A percentile compares a stretch with the other conserved stretches of the same genome.
phyloP scores from a whole-genome alignment of 2,113 vertebrate species.

The Sander vitreus region DNA sequence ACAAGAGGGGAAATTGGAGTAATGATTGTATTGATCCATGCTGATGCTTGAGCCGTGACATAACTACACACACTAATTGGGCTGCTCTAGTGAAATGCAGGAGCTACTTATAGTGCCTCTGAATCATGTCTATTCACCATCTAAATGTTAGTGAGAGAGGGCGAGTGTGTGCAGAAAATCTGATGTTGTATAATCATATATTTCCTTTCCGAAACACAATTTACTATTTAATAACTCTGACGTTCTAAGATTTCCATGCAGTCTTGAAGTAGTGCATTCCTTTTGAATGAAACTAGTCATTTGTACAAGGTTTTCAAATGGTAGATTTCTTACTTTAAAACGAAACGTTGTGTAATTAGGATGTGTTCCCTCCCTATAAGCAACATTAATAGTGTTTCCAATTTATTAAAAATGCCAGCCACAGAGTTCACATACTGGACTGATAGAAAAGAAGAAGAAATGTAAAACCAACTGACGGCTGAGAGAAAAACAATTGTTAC shows the following conservation, averaged over 20 bases:
- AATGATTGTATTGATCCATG: conserved; percentile 74
- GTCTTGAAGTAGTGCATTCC: not conserved
- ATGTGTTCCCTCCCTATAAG: not conserved
- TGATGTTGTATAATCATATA: conserved; percentile 10
- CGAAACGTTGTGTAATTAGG: not conserved
- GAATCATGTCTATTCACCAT: conserved; percentile 55
- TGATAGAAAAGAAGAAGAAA: not conserved
- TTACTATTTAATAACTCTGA: not conserved
- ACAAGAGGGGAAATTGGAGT: conserved; percentile 67
- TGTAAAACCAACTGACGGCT: not conserved
- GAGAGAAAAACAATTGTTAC: not conserved
- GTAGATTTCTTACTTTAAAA: not conserved
- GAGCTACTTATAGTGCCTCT: conserved; percentile 54
- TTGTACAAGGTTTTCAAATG: not conserved
- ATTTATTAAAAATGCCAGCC: not conserved
- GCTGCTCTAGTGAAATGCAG: conserved; percentile 53
- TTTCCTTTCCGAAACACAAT: not conserved
- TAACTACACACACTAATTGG: conserved; percentile 71
- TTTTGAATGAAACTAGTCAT: not conserved
- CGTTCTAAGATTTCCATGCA: not conserved
- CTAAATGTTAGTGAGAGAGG: conserved; percentile 23
- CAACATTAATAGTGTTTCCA: not conserved
- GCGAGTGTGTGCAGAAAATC: not conserved
- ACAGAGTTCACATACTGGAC: not conserved
- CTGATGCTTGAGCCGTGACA: conserved; percentile 69